These are phyloP conservation scores for Nymphalis urticae DNA, from an alignment of 2,888 invertebrate genomes.

Conservation along the genomic window DNA sequence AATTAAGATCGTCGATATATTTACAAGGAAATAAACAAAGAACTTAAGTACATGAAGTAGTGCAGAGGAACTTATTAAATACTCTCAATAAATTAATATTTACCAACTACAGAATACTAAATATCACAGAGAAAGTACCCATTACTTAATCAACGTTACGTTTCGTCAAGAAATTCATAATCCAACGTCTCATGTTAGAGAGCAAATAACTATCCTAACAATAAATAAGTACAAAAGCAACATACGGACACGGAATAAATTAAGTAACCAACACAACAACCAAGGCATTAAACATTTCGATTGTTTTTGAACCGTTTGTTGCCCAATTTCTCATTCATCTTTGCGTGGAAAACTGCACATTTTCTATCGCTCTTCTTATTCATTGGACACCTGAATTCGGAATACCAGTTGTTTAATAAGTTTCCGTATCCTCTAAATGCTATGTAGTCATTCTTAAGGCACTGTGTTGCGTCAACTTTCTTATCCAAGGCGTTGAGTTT, in stretches of 20 bases:
- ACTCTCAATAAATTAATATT: constrained; percentile 77
- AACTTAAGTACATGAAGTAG: constrained; percentile 33
- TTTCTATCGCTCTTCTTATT: constrained; percentile 53
- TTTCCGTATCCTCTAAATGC: constrained; percentile 82
- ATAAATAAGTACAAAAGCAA: constrained; percentile 49
- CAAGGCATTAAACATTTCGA: constrained; percentile 39
- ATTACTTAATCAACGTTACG: constrained; percentile 77
- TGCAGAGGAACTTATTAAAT: constrained; percentile 65
- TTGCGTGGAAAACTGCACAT: constrained; percentile 57
- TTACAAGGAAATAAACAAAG: constrained; percentile 25
- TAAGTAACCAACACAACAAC: constrained; percentile 23
- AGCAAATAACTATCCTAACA: constrained; percentile 45
- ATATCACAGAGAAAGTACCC: constrained; percentile 82
- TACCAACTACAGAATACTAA: constrained; percentile 77
- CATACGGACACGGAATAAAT: constrained; percentile 41
- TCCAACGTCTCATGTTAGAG: constrained; percentile 55
- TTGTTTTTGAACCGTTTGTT: constrained; percentile 43
- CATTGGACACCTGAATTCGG: constrained; percentile 70
- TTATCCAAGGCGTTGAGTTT: constrained; percentile 62
- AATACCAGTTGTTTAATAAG: constrained; percentile 82
- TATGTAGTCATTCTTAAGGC: constrained; percentile 83
- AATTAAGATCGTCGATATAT: constrained; percentile 31
- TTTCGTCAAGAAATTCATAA: constrained; percentile 71
- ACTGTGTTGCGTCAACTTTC: constrained; percentile 76
- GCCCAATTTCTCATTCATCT: constrained; percentile 57